A percentile compares a stretch with the other conserved stretches of the same genome.
Conservation (phyloP, 1,140 invertebrate genomes). For the Tetramorium simillimum region DNA sequence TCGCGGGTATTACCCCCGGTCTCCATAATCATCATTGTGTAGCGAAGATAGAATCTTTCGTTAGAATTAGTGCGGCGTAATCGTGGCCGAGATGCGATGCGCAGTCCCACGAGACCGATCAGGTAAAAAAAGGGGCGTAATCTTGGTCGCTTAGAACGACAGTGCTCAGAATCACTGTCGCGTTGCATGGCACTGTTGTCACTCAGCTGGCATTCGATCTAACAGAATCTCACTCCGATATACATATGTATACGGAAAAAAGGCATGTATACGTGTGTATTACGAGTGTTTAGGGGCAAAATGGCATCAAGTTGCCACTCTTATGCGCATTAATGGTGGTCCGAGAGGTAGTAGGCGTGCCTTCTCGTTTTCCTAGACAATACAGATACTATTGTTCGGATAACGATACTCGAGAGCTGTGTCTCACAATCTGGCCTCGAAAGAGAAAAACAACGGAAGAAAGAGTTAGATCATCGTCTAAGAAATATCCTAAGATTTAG, state of each 20-base stretch:
- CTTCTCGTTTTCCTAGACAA: slow-evolving; percentile 68
- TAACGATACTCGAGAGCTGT: slow-evolving; percentile 62
- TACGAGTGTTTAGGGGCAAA: slow-evolving; percentile 73
- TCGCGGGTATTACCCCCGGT: neutral
- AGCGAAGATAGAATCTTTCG: slow-evolving; percentile 56
- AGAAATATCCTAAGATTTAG: slow-evolving; percentile 24
- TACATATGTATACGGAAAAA: slow-evolving; percentile 25
- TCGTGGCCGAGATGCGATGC: slow-evolving; percentile 9
- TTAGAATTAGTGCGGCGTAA: slow-evolving; percentile 59
- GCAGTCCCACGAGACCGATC: neutral
- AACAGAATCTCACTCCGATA: slow-evolving; percentile 34
- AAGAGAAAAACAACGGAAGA: slow-evolving; percentile 38
- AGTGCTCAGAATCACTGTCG: slow-evolving; percentile 47
- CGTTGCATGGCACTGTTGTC: neutral
- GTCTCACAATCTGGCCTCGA: neutral
- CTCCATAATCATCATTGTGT: slow-evolving; percentile 39
- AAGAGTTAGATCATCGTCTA: neutral
- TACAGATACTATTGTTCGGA: slow-evolving; percentile 57
- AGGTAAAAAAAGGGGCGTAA: slow-evolving; percentile 27
- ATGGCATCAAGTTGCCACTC: slow-evolving; percentile 69
- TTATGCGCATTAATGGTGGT: slow-evolving; percentile 67
- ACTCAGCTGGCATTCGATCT: slow-evolving; percentile 37
- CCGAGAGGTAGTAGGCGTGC: slow-evolving; percentile 62
- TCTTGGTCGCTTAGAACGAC: neutral
- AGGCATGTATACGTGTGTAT: slow-evolving; percentile 71